A percentile compares a stretch with the other conserved stretches of the same genome.
Conservation (phyloP, 1,140 invertebrate genomes). For the Mactra quadrangularis region DNA sequence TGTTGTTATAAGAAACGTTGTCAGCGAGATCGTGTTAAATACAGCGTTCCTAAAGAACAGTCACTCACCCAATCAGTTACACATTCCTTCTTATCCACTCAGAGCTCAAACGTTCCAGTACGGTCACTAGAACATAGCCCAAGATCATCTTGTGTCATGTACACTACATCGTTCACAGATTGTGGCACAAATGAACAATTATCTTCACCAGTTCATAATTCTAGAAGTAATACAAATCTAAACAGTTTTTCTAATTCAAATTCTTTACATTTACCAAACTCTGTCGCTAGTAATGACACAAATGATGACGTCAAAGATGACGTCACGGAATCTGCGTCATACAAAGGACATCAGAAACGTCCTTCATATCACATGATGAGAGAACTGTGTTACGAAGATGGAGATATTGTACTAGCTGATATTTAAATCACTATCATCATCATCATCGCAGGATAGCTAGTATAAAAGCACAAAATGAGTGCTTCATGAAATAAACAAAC, state of each 20-base stretch:
- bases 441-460: no score
- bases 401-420: slow-evolving; percentile 46
- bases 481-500: no score
- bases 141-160: slow-evolving; percentile 57
- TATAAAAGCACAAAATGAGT: no score
- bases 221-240: slow-evolving; percentile 13
- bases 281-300: neutral
- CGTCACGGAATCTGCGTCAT: neutral
- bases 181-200: slow-evolving; percentile 31
- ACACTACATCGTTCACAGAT: slow-evolving; percentile 59
- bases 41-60: slow-evolving; percentile 43
- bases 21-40: slow-evolving; percentile 35
- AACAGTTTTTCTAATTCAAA: slow-evolving; percentile 49
- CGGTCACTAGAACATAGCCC: slow-evolving; percentile 55
- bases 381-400: slow-evolving; percentile 58
- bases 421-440: no score
- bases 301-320: neutral
- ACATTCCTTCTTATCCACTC: slow-evolving; percentile 45
- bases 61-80: slow-evolving; percentile 49
- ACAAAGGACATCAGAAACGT: slow-evolving; percentile 57
- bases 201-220: slow-evolving; percentile 5
- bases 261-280: slow-evolving; percentile 21
- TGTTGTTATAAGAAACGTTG: slow-evolving; percentile 38
- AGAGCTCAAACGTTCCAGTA: slow-evolving; percentile 42
- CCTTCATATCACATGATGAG: slow-evolving; percentile 63